Evolutionary conservation across 2,888 invertebrate species (phyloP), one percentile per base, ranked within the genome.

Genomic region (Eristalis pertinax): DNA sequence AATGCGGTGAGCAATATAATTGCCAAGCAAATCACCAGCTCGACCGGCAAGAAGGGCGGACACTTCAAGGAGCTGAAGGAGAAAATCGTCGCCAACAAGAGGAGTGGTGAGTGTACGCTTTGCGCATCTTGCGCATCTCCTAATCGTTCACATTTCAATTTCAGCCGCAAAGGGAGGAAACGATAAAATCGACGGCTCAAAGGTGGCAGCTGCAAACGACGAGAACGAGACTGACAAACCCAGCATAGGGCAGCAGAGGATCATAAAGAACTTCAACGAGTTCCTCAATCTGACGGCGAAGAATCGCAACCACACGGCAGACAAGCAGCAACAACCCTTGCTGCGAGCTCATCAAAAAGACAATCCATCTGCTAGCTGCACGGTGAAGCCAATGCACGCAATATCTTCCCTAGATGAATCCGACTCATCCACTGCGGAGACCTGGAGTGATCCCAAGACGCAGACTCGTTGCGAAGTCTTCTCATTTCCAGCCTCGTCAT

Each of bases 181-280:
- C 78, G 95, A 95, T 86, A 94, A 94, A 90, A 92, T 95, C 64
- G 95, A 95, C 82, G 89, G 41, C 93, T 93, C 70, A 24, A 84
- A 81, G 11, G 19, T 8, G 8, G 10, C 64, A 2, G 15, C 74
- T 24, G 35, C 32, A 50, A 11, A 35, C n/a, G 80, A 24, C 63
- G 80, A 84, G 50, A 62, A 43, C 35, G 72, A 87, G 72, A 62
- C 67, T 78, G 91, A 91, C 35, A 91, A 91, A 68, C 60, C 84
- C 11, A 82, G 84, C 32, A 89, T 90, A 60, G 92, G 92, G 0
- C 93, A 91, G 41, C 93, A 94, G 43, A 93, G 92, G 73, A 93
- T 95, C 11, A 96, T 97, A 2, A 97, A 96, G 92, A 97, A 97
- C 92, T 94, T 97, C 50, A 97, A 97, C 90, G 97, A 97, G 93